phyloP scores from a whole-genome alignment of 2,888 invertebrate species.

The Rambutsinella grinnellia region DNA sequence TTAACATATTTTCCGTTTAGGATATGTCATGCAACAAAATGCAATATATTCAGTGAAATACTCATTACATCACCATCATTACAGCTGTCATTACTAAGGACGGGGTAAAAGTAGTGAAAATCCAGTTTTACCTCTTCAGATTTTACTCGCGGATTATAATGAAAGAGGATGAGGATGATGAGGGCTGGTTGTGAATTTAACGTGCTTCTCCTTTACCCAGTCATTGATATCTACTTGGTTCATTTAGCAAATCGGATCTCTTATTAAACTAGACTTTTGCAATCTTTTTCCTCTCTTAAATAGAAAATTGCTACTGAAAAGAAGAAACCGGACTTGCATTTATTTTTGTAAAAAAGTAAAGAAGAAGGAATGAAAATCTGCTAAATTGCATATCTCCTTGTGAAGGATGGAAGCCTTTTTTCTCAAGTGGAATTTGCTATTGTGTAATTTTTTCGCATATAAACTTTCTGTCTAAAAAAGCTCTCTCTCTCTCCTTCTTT shows the following conservation, averaged over 20 bases:
- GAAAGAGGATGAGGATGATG: constrained; percentile 2
- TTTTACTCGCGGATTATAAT: constrained; percentile 1
- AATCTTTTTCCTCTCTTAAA: background rate
- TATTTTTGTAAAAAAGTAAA: constrained; percentile 16
- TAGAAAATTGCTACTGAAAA: constrained; percentile 2
- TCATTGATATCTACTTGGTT: background rate
- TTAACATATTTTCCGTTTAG: too few relatives aligned
- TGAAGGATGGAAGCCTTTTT: background rate
- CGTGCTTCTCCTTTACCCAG: background rate
- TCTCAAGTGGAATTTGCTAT: constrained; percentile 14
- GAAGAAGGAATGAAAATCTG: background rate
- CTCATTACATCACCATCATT: constrained; percentile 50
- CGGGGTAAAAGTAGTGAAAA: too few relatives aligned
- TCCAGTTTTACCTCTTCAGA: constrained; percentile 56
- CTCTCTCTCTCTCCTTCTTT: background rate
- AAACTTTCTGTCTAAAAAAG: background rate
- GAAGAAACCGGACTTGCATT: constrained; percentile 14
- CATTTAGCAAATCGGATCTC: background rate
- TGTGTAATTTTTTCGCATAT: background rate
- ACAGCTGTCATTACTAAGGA: constrained; percentile 51
- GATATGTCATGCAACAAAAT: background rate
- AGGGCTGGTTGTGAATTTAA: constrained; percentile 15
- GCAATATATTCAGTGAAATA: constrained; percentile 11
- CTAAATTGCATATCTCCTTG: background rate
- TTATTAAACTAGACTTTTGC: background rate